Evolutionary conservation across 1,140 invertebrate species (phyloP), one percentile per base, ranked within the genome.

Genomic region (Pissodes strobi): DNA sequence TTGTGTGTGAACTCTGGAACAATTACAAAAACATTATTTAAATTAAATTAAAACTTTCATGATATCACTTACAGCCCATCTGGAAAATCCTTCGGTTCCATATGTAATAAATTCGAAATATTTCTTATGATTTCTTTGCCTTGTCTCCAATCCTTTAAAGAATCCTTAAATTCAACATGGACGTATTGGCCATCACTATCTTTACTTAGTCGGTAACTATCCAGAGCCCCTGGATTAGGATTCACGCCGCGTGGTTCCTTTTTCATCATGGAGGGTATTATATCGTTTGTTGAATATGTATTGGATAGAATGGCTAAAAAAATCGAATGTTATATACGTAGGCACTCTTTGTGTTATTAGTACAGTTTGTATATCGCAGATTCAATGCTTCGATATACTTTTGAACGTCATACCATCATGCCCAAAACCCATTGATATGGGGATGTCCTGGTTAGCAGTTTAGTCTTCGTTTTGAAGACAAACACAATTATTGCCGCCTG

Each of bases 151-250:
- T 70, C 79, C 45, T 69, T 64, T 21, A 84, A 76, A 25, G 78
- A 80, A 66, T 86, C 81, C 67, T 88, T 84, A 65, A 90, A 86
- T 51, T 82, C 76, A 12, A 92, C 83, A 69, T 88, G 90, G 1
- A 89, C 84, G 60, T 86, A 87, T 65, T 90, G 87, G 8, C 88
- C 83, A 19, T 88, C 82, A 45, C 85, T 75, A 58, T 15, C 43
- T 21, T 21, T 46, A 46, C 12, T 15, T 17, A n/a, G 8, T 18
- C 19, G 19, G 8, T 1, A 2, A 1, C 18, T 18, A 10, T 43
- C 15, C 79, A 69, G 82, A 79, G 52, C 76, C 75, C 43, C 76
- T 70, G 38, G 78, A 77, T 64, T 79, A 76, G 18, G 74, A 69
- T 68, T 69, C 1, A 60, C 69, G 37, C 72, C 69, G 38, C 68